Percentiles rank a stretch among this genome's conserved stretches.
phyloP scores from a whole-genome alignment of 2,888 invertebrate genomes.

The Luperina nickerlii region DNA sequence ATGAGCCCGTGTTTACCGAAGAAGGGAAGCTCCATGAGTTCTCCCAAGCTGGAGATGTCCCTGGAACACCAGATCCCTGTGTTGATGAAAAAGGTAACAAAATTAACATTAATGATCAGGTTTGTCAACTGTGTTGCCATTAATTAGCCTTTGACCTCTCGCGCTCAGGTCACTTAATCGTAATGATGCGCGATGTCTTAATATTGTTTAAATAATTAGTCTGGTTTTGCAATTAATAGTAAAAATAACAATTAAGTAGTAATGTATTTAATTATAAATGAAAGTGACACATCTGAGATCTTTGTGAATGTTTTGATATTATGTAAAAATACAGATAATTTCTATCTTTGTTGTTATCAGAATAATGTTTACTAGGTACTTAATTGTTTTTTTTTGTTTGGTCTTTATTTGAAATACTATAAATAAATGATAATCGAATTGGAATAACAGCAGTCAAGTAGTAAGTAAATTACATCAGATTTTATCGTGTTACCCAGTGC shows the following conservation, averaged over 20 bases:
- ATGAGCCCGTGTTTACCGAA: conserved; percentile 76
- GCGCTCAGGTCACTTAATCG: conserved; percentile 46
- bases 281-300: conserved; percentile 46
- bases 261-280: conserved; percentile 47
- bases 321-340: conserved; percentile 26
- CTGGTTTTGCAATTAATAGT: conserved; percentile 43
- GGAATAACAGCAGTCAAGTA: conserved; percentile 40
- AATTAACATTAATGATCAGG: conserved; percentile 33
- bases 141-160: conserved; percentile 58
- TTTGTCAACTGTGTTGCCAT: conserved; percentile 50
- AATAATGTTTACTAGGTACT: conserved; percentile 34
- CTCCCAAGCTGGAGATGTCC: conserved; percentile 85
- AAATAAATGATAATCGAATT: conserved; percentile 21
- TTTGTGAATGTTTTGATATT: conserved; percentile 48
- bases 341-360: conserved; percentile 37
- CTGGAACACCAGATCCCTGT: conserved; percentile 86
- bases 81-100: conserved; percentile 85
- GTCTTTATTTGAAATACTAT: conserved; percentile 10
- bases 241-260: conserved; percentile 37
- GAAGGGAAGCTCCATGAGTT: conserved; percentile 79
- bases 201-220: conserved; percentile 51
- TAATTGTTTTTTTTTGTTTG: conserved; percentile 8
- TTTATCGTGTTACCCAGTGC: conserved; percentile 45
- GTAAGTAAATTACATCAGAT: conserved; percentile 35
- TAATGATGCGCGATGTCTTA: conserved; percentile 21